Evolutionary conservation across 1,140 invertebrate genomes (phyloP), one percentile per base, ranked within the genome.

Genomic region (Brachionus paranguensis): DNA sequence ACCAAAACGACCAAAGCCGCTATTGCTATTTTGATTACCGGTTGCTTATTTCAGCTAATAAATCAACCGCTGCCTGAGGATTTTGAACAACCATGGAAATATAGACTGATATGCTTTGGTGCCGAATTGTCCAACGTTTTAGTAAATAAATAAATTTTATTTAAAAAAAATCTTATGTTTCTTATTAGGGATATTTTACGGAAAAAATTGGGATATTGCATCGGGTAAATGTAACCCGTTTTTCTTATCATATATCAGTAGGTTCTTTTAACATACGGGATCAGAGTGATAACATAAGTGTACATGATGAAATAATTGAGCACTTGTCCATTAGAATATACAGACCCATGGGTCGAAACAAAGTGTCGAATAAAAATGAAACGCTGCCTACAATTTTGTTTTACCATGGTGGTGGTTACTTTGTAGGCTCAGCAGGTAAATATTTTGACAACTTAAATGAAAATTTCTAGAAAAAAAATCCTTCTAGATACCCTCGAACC

Each of bases 21-120:
- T 50, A 12, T 76, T 50, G 7, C 20, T 20, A 20, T 76, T 14
- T 50, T 76, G 20, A 29, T 27, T 20, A 4, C 45, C 17, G 72
- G 43, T 14, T 76, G 20, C 12, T 12, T 76, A 11, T 76, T 76
- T 33, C 72, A 76, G 43, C 20, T 50, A 37, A 55, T 83, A 2
- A 41, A 83, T 83, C 60, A 70, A 55, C 81, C 64, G n/a, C 33
- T 83, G 53, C 81, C 81, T 50, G 64, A 83, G 0, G 43, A 83
- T 20, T 70, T 83, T 72, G 60, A 68, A 41, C 81, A 83, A 55
- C 81, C 81, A n/a, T 83, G 81, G 81, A 83, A 83, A 72, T 83
- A 83, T 83, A 41, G 81, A 17, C 17, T 83, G 2, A 43, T 83
- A 53, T 83, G 47, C 17, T 83, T 83, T 72, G 60, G 81, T 3